Percentiles rank a stretch among this genome's conserved stretches.
These are phyloP conservation scores for Drosophila yakuba DNA, from an alignment of 1,140 invertebrate genomes.

Conservation along the genomic window DNA sequence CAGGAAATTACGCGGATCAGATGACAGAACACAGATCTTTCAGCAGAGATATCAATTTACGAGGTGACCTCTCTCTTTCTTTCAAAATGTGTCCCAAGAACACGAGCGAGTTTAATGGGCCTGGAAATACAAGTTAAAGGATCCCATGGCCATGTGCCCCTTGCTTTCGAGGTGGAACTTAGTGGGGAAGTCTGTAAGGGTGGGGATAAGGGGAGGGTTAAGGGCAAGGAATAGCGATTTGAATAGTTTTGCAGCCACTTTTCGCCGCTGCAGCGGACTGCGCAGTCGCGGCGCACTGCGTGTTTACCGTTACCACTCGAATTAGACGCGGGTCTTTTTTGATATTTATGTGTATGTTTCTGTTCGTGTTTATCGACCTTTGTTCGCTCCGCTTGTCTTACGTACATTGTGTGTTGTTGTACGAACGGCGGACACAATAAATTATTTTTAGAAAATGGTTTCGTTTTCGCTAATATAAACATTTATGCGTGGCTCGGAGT, in stretches of 20 bases:
- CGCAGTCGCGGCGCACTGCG: constrained; percentile 5
- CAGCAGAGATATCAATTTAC: too few species aligned
- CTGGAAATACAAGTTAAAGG: too few species aligned
- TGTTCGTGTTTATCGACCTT: constrained; percentile 44
- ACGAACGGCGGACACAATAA: constrained; percentile 47
- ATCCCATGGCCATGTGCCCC: too few species aligned
- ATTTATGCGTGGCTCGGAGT: constrained; percentile 52
- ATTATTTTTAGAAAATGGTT: constrained; percentile 78
- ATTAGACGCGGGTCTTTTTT: constrained; percentile 58
- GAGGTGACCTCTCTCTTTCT: too few species aligned
- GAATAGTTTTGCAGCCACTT: too few species aligned
- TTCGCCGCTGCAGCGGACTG: constrained; percentile 9
- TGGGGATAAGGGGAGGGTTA: too few species aligned
- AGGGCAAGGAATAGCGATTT: too few species aligned
- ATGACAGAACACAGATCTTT: not conserved
- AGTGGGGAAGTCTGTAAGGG: too few species aligned
- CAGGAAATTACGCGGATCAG: too few species aligned
- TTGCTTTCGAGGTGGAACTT: too few species aligned
- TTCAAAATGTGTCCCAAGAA: too few species aligned
- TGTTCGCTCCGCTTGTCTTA: constrained; percentile 17
- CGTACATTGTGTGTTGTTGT: constrained; percentile 31
- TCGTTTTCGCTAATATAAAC: constrained; percentile 62
- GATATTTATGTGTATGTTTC: constrained; percentile 38
- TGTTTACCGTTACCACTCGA: constrained; percentile 50
- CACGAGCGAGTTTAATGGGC: too few species aligned